phyloP scores from a whole-genome alignment of 2,113 vertebrate species.

The Pedetes capensis region DNA sequence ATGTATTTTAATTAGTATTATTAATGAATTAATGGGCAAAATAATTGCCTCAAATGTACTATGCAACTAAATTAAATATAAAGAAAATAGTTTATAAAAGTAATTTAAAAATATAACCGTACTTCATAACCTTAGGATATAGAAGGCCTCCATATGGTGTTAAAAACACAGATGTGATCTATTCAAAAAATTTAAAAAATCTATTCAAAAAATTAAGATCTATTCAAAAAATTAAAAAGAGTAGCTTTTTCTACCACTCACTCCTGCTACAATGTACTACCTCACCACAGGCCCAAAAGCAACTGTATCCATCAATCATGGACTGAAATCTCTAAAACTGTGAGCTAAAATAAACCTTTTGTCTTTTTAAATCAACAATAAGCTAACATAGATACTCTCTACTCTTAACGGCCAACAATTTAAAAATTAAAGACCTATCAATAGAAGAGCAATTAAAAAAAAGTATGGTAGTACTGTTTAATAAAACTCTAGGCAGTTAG shows the following conservation, averaged over 20 bases:
- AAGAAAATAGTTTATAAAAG: too few species aligned
- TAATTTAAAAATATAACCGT: too few species aligned
- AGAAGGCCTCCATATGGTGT: too few species aligned
- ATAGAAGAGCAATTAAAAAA: neutral
- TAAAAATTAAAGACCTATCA: neutral
- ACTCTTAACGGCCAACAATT: neutral
- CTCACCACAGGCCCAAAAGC: neutral
- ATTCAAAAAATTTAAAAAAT: too few species aligned
- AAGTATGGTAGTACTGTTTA: neutral
- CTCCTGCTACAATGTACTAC: neutral
- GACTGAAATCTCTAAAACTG: neutral
- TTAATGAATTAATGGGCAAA: too few species aligned
- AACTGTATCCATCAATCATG: neutral
- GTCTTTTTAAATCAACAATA: neutral
- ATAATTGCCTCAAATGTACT: too few species aligned
- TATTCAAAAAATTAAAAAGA: too few species aligned
- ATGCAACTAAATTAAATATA: too few species aligned
- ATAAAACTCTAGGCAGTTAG: neutral
- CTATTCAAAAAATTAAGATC: too few species aligned
- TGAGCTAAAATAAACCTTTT: neutral
- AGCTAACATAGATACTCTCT: neutral
- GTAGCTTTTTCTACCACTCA: neutral
- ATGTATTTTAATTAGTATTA: too few species aligned
- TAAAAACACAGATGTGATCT: too few species aligned
- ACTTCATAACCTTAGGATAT: too few species aligned